Base-by-base conservation (phyloP, 2,113 vertebrate species). In the Saguinus midas region DNA sequence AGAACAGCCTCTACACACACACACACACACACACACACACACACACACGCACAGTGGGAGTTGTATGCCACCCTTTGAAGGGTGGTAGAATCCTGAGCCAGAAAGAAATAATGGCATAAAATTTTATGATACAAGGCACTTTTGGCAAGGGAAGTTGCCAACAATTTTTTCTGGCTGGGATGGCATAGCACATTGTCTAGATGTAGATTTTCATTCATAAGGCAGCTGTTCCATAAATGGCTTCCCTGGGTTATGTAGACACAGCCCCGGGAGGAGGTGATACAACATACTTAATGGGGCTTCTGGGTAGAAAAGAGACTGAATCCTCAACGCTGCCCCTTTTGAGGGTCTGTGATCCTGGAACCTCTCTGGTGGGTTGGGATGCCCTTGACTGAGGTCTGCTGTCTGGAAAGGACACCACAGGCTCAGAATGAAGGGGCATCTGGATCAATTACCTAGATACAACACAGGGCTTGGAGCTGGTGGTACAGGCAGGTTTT, bases 281-380 rank as follows among this genome's bases (percentile, higher is more conserved):
- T 6, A 27, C 4, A 48, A 7, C 58, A n/a, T 3, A 48, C 6
- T 3, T 32, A 16, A 0, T 23, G 27, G 72, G 40, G 4, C 37
- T 52, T 76, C 68, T 37, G 52, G 55, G 37, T 4, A 48, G 81
- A 50, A 68, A 27, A 50, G 12, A 57, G 73, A 64, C 1, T 8
- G 45, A 25, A 58, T 40, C n/a, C 75, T 52, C 12, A 57, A 1
- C 35, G 2, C 48, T 2, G 27, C 72, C 61, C 20, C 52, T 52
- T 52, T 27, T 17, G 35, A 95, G 40, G 64, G 8, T 18, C 81
- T 61, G 3, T 50, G 55, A 32, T 88, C 85, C 27, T 57, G 35
- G 37, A 32, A 37, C 8, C 8, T 50, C 43, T 48, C 57, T 13
- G n/a, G 25, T 27, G 32, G 9, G 0, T 7, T 21, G 25, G 66